Base-by-base conservation (phyloP, 2,113 vertebrate genomes). In the Otis tarda region DNA sequence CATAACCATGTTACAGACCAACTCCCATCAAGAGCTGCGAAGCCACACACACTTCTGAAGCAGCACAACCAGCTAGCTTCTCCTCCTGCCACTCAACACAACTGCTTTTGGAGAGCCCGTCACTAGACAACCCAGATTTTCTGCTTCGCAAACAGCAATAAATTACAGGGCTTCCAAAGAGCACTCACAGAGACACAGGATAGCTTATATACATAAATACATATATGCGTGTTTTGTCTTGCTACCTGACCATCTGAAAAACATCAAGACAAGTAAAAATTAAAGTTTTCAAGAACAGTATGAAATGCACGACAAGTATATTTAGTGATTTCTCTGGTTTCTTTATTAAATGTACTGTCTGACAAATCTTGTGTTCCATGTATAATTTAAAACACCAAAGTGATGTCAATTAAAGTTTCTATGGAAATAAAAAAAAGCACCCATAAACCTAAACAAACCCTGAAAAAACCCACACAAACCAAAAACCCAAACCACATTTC, bases 31-130 rank as follows among this genome's bases (percentile, higher is more conserved):
- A 37, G 81, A 56, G 70, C 25, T 83, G 30, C 6, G 27, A 77
- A 49, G 33, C 33, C 41, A 49, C 41, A 2, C 1, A 11, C 13
- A 2, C 28, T 60, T 27, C 37, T 1, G 0, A 35, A 57, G 39
- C 1, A 21, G n/a, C 39, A 24, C 1, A 43, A 39, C 21, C 71
- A 45, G 21, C 10, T 24, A 21, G 1, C 25, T 25, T 49, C 83
- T 52, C 25, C 16, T 83, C n/a, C 4, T 37, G 61, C 13, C 49
- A 20, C 90, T 21, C 49, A 14, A 6, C 10, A 39, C 30, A 39
- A 41, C 1, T 35, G 35, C 55, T 39, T 63, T 30, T n/a, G 1
- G 10, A 61, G 22, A 94, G 35, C 55, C 10, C 0, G 14, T 17
- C 35, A 20, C 56, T 23, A 61, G 21, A 60, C 7, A 9, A 10